Base-by-base conservation (phyloP, 2,888 invertebrate species). In the Agriopis aurantiaria region DNA sequence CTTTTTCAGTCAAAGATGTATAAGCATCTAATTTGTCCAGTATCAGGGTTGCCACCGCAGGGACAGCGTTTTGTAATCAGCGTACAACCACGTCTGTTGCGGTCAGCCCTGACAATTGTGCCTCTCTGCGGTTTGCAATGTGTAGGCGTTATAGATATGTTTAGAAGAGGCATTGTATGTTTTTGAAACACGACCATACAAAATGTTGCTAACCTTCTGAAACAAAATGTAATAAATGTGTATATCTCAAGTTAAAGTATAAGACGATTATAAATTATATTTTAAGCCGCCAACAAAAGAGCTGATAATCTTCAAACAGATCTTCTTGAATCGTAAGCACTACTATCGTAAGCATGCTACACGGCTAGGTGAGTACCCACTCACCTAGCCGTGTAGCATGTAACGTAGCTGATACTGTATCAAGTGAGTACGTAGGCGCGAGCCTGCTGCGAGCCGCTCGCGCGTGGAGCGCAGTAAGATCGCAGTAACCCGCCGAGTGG, bases 101-200 rank as follows among this genome's bases (percentile, higher is more conserved):
- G 70, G 70, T 65, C 69, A 71, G 46, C 64, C 63, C 64, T 68
- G 41, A 56, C 60, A 43, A 59, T 63, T 56, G 65, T 56, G 45
- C 57, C 60, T 49, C 46, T n/a, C 55, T 46, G 63, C 60, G 62
- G 65, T 61, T 53, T 52, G 41, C 46, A 11, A 64, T 55, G 17
- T 49, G 51, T 53, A 63, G 52, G 60, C 12, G n/a, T 58, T 46
- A 46, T 46, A 61, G 52, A 14, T 48, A 53, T 48, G 40, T 53
- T n/a, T 60, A 57, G 49, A 17, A 56, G 55, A n/a, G 11, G 40
- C 49, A 14, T 49, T 60, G 49, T 58, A 43, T 41, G 33, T 5
- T 33, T n/a, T 33, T 53, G 11, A 17, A 33, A 53, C n/a, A 40
- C 40, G 40, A 55, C 40, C 53, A 33, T 3, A 7, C 12, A 40